Evolutionary conservation across 2,888 invertebrate genomes (phyloP), one percentile per base, ranked within the genome.

Genomic region (Onthophagus sagittarius): DNA sequence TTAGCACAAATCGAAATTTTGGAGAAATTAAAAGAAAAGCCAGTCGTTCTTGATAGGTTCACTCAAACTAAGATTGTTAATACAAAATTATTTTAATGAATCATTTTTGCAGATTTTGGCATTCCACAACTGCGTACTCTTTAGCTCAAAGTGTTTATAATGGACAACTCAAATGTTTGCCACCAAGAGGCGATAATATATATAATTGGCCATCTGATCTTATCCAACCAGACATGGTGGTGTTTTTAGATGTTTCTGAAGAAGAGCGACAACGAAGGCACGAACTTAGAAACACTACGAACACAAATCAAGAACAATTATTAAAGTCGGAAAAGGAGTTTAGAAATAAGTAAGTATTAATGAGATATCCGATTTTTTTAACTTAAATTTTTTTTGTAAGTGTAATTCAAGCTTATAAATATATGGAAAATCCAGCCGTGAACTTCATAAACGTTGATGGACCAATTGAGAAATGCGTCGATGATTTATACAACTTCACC

Each of bases 11-110:
- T 84, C 39, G 83, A 87, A 78, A 79, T 86, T 15, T 74, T 79
- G 5, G 70, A 77, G 33, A 72, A 83, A 13, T 75, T 85, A 63
- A 75, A 81, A 53, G 71, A 79, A 31, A 77, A 78, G 71, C 86
- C 86, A n/a, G 84, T 87, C 2, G 79, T 87, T 39, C 81, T 87
- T 81, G 87, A 87, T 76, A 83, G 86, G 86, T 86, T 79, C 73
- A 62, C 72, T 33, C n/a, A n/a, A 39, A 0, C 63, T 15, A 31
- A n/a, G n/a, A 39, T 6, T 7, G 15, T 15, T 9, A 63, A 15
- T 39, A 33, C n/a, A 73, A 15, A 13, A 7, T 15, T 15, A n/a
- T 11, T 72, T 72, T 71, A 15, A 15, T 14, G 0, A 63, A 71
- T 14, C 14, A n/a, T 69, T 14, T 31, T 70, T 78, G 33, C 75